Evolutionary conservation across 2,888 invertebrate species (phyloP).

Genomic region (Anorthoa munda): DNA sequence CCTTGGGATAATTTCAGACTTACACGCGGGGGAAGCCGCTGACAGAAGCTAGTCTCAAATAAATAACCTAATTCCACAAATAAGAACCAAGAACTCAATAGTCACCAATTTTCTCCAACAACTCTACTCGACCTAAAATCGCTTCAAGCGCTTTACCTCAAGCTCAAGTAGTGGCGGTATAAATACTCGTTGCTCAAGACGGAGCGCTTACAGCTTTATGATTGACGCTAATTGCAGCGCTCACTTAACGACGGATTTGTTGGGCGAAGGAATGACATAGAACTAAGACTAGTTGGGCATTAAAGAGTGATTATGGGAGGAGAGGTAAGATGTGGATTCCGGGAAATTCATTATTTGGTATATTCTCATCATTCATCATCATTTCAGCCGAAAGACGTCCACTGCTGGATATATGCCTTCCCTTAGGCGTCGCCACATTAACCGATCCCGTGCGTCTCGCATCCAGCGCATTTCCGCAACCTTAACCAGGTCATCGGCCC

Average conservation of each 20-base stretch:
- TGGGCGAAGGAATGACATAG: conserved; percentile 12
- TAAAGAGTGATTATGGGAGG: neutral
- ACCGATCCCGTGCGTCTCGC: no score
- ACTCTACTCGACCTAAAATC: conserved; percentile 50
- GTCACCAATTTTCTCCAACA: conserved; percentile 15
- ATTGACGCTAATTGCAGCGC: conserved; percentile 76
- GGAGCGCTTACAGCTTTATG: conserved; percentile 64
- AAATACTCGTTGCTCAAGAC: conserved; percentile 59
- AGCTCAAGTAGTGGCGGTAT: conserved; percentile 48
- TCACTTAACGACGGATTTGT: conserved; percentile 60
- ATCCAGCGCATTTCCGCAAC: no score
- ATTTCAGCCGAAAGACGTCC: no score
- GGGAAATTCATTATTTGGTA: no score
- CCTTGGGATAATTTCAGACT: no score
- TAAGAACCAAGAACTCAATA: neutral
- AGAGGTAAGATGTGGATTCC: neutral
- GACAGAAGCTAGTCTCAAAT: neutral
- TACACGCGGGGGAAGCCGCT: no score
- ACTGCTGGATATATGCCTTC: no score
- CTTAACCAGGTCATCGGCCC: no score
- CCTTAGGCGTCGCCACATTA: no score
- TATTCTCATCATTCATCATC: no score
- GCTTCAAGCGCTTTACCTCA: conserved; percentile 47
- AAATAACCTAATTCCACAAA: neutral
- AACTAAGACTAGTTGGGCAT: conserved; percentile 1